Evolutionary conservation across 2,888 invertebrate genomes (phyloP).

Genomic region (Eupithecia exiguata): DNA sequence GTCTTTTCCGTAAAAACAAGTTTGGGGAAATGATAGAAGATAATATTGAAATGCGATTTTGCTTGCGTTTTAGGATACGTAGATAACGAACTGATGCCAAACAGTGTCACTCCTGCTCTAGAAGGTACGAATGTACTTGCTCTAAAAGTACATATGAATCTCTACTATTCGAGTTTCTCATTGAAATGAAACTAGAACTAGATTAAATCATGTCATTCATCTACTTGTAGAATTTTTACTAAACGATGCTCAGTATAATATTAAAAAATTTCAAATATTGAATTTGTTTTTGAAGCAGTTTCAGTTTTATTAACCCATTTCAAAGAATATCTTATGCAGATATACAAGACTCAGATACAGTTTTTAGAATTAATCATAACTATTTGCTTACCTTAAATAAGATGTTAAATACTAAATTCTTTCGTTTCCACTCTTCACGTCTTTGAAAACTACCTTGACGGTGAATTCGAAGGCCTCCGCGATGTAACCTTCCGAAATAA

Average conservation of each 20-base stretch:
- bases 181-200: too few relatives aligned
- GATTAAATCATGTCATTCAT: background rate
- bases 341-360: background rate
- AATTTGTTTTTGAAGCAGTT: background rate
- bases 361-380: too few relatives aligned
- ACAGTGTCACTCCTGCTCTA: background rate
- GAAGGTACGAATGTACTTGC: too few relatives aligned
- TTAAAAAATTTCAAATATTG: too few relatives aligned
- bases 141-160: background rate
- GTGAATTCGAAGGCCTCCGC: slow-evolving; percentile 35
- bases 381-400: too few relatives aligned
- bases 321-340: background rate
- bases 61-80: background rate
- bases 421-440: background rate
- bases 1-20: slow-evolving; percentile 15
- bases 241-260: too few relatives aligned
- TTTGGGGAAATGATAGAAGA: background rate
- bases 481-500: slow-evolving; percentile 53
- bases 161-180: background rate
- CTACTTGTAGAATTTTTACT: background rate
- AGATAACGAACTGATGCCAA: background rate
- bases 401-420: background rate
- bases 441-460: slow-evolving; percentile 18
- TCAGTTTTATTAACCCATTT: background rate
- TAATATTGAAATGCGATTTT: background rate